These are phyloP conservation scores for Dexiosoma caninum DNA, from an alignment of 2,888 invertebrate genomes.

Conservation along the genomic window DNA sequence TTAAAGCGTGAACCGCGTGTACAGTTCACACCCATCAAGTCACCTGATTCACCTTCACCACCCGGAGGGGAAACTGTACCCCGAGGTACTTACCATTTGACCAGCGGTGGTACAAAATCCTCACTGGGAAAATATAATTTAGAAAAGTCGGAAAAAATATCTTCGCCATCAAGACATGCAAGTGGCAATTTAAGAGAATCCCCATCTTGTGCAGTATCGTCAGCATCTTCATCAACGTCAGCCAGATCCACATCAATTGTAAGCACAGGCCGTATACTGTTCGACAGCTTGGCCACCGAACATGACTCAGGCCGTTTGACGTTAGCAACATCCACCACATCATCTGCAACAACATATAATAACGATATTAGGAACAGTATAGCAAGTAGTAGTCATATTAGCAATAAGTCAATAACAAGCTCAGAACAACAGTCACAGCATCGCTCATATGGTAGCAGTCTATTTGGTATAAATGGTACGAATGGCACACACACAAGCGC, in stretches of 20 bases:
- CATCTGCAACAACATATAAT: constrained; percentile 68
- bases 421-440: constrained; percentile 70
- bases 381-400: constrained; percentile 69
- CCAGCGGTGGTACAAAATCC: constrained; percentile 60
- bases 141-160: constrained; percentile 67
- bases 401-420: constrained; percentile 72
- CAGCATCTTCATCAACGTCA: constrained; percentile 65
- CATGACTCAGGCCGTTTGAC: constrained; percentile 65
- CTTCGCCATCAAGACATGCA: constrained; percentile 73
- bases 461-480: constrained; percentile 67
- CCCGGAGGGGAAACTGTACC: constrained; percentile 72
- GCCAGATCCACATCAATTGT: constrained; percentile 70
- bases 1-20: constrained; percentile 76
- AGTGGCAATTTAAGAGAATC: constrained; percentile 66
- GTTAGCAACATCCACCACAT: constrained; percentile 66
- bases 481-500: constrained; percentile 71
- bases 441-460: constrained; percentile 71
- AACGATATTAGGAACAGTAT: constrained; percentile 72
- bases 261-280: constrained; percentile 72
- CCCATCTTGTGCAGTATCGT: constrained; percentile 63
- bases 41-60: constrained; percentile 76
- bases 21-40: constrained; percentile 75
- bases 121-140: constrained; percentile 63
- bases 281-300: constrained; percentile 73
- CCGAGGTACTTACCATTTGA: constrained; percentile 75